Evolutionary conservation across 2,888 invertebrate species (phyloP), one percentile per base, ranked within the genome.

Genomic region (Pheosia gnoma): DNA sequence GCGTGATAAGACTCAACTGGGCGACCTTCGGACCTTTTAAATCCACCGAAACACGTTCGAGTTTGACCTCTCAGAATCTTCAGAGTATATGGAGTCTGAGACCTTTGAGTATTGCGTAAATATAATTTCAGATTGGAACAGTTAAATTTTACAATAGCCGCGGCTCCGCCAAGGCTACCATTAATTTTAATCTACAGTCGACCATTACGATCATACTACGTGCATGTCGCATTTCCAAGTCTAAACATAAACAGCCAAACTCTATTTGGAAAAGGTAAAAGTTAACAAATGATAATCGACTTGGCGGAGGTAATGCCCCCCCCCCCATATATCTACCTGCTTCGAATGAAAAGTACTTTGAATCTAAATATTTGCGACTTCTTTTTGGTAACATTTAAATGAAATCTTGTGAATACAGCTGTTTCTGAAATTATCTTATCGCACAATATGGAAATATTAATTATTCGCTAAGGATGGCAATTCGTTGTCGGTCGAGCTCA

Each of bases 21-120:
- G 38, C 58, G 65, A 53, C 62, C 57, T 60, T 59, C 64, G 45
- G 39, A 49, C 70, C 73, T 68, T 67, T 78, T 62, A 60, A 43
- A 78, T 62, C 47, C 63, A 63, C 52, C 45, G 52, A 58, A 51
- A 56, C 58, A 41, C 62, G 59, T 60, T 60, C 61, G 58, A 53
- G 9, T 57, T 61, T 67, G 67, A 67, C 78, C 75, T 69, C 58
- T n/a, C 39, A 51, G 52, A 3, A 53, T 37, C 53, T 37, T 25
- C 25, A 1, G 25, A 25, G 25, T 25, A 25, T 25, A 25, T 2
- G 1, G 25, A 25, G 25, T 25, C 1, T 25, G 25, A 25, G 25
- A 25, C 25, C 25, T 25, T 37, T 53, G 0, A 37, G 37, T 36
- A 37, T 53, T 47, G n/a, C 47, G 47, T n/a, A 47, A n/a, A n/a